Percentiles rank a stretch among this genome's conserved stretches.
These are phyloP conservation scores for Cryptocephalus primarius DNA, from an alignment of 2,888 invertebrate genomes.

Conservation along the genomic window DNA sequence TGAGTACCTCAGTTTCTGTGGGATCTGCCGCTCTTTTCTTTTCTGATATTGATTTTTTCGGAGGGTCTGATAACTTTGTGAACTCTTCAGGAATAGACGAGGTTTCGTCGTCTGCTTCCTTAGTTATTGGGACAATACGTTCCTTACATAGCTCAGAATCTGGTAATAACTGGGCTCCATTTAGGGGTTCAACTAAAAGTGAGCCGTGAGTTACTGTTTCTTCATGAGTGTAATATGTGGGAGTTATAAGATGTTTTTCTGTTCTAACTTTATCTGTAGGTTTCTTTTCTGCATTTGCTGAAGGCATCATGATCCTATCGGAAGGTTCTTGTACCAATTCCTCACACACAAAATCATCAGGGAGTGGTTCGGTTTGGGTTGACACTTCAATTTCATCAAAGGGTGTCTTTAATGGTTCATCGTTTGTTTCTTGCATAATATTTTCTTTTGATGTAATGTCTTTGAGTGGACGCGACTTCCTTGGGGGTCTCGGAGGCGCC, in stretches of 20 bases:
- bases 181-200: slow-evolving; percentile 53
- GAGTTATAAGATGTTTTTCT: slow-evolving; percentile 21
- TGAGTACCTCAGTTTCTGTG: slow-evolving; percentile 28
- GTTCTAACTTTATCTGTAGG: background rate
- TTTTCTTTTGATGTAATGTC: slow-evolving; percentile 30
- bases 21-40: slow-evolving; percentile 10
- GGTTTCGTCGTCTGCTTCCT: slow-evolving; percentile 25
- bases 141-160: slow-evolving; percentile 24
- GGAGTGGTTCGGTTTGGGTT: slow-evolving; percentile 76
- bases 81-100: slow-evolving; percentile 31
- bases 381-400: slow-evolving; percentile 62
- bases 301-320: slow-evolving; percentile 12
- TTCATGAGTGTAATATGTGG: slow-evolving; percentile 40
- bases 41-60: slow-evolving; percentile 4
- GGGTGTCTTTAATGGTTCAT: slow-evolving; percentile 25
- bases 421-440: slow-evolving; percentile 10
- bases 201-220: slow-evolving; percentile 56
- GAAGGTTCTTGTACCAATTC: slow-evolving; percentile 30
- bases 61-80: slow-evolving; percentile 24
- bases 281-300: slow-evolving; percentile 2
- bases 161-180: slow-evolving; percentile 31
- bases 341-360: slow-evolving; percentile 64
- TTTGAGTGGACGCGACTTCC: slow-evolving; percentile 33
- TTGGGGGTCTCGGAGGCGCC: slow-evolving; percentile 75
- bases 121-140: slow-evolving; percentile 25